These are phyloP conservation scores for Calameuta idolon DNA, from an alignment of 2,888 invertebrate genomes.

Conservation along the genomic window DNA sequence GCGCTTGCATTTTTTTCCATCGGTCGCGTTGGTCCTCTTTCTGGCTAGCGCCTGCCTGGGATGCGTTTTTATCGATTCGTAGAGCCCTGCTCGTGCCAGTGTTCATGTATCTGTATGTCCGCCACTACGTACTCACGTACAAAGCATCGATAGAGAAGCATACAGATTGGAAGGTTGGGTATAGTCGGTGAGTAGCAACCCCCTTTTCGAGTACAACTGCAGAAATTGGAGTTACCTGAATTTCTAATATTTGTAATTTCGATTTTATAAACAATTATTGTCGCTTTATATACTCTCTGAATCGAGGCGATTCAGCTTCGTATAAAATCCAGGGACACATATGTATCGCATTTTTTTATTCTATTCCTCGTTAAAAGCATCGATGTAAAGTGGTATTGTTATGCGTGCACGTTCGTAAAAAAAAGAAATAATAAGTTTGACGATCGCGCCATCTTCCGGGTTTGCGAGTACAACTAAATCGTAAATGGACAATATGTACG, in stretches of 20 bases:
- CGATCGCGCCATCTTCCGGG: background rate
- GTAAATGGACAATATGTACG: background rate
- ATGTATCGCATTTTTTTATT: background rate
- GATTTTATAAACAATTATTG: background rate
- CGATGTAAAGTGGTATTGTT: background rate
- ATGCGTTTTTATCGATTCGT: constrained; percentile 68
- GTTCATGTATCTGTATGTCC: constrained; percentile 49
- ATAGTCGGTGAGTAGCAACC: constrained; percentile 38
- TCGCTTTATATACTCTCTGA: background rate
- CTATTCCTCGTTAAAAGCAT: background rate
- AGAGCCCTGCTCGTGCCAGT: constrained; percentile 57
- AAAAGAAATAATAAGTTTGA: background rate
- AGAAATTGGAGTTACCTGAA: background rate
- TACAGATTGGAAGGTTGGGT: constrained; percentile 58
- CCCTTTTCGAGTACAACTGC: constrained; percentile 49
- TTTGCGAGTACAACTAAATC: background rate
- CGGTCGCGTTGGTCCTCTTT: constrained; percentile 47
- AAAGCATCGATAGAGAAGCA: constrained; percentile 63
- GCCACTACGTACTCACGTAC: constrained; percentile 43
- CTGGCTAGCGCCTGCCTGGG: constrained; percentile 65
- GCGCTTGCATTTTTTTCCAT: constrained; percentile 60
- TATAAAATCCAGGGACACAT: background rate
- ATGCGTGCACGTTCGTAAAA: background rate
- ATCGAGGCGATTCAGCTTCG: background rate
- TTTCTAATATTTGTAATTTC: background rate